Conservation (phyloP, 92 coral and sea anemone species). For the Ricordea florida region DNA sequence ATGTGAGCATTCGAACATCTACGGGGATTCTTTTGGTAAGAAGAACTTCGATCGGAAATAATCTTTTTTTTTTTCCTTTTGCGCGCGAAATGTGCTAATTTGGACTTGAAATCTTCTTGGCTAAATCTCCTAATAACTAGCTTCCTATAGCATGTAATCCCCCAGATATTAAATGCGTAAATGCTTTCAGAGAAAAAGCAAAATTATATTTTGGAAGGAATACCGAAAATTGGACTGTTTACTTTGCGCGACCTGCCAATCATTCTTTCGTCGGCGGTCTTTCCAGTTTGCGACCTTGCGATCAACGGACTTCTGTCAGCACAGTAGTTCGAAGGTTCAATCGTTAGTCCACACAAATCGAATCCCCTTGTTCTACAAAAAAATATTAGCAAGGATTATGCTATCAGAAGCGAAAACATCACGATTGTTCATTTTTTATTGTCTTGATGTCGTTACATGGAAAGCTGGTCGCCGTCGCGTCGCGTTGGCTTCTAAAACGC, state of each 20-base stretch:
- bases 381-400: slow-evolving; percentile 22
- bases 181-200: slow-evolving; percentile 10
- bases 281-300: slow-evolving; percentile 35
- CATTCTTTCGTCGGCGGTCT: slow-evolving; percentile 30
- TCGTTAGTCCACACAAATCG: no score
- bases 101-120: not conserved
- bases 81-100: not conserved
- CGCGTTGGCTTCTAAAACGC: no score
- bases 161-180: not conserved
- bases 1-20: not conserved
- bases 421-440: slow-evolving; percentile 10
- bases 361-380: no score
- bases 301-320: no score
- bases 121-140: not conserved
- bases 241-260: slow-evolving; percentile 13
- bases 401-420: slow-evolving; percentile 35
- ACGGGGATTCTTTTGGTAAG: not conserved
- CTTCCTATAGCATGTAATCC: not conserved
- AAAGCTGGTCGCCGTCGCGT: no score
- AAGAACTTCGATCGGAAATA: not conserved
- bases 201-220: slow-evolving; percentile 7
- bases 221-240: slow-evolving; percentile 28
- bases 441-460: slow-evolving; percentile 25
- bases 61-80: not conserved
- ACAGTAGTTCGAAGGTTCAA: no score